These are phyloP conservation scores for Blastobasis adustella DNA, from an alignment of 2,888 invertebrate species.

Conservation along the genomic window DNA sequence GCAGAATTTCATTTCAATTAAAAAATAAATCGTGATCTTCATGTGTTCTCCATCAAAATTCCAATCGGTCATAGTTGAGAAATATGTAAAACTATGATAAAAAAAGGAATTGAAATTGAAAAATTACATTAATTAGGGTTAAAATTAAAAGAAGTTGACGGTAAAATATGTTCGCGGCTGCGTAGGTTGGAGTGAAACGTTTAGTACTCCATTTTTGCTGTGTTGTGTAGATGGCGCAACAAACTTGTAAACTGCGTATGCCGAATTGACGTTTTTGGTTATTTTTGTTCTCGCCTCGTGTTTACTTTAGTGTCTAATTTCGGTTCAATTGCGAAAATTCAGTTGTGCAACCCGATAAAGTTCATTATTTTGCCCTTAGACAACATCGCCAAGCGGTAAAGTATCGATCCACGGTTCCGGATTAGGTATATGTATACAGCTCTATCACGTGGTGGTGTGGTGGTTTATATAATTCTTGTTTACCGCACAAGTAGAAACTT, in stretches of 20 bases:
- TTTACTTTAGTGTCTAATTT: conserved; percentile 75
- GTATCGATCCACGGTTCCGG: conserved; percentile 66
- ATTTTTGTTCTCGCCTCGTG: conserved; percentile 76
- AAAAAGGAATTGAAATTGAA: no score
- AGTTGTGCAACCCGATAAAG: conserved; percentile 60
- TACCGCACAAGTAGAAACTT: conserved; percentile 73
- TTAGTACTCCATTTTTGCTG: conserved; percentile 47
- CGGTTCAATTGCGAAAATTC: conserved; percentile 64
- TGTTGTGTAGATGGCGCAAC: conserved; percentile 68
- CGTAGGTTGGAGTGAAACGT: conserved; percentile 34
- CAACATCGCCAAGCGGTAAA: conserved; percentile 33
- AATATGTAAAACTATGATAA: no score
- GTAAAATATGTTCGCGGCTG: conserved; percentile 3
- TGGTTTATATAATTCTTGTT: conserved; percentile 76
- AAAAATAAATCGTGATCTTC: no score
- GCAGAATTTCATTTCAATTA: no score
- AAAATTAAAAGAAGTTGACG: no score
- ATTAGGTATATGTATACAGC: conserved; percentile 71
- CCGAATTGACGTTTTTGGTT: conserved; percentile 75
- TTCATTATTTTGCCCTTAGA: conserved; percentile 46
- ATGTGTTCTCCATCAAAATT: no score
- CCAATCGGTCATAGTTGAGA: no score
- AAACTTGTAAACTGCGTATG: conserved; percentile 71
- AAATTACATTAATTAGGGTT: no score
- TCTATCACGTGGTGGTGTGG: conserved; percentile 76